Base-by-base conservation (phyloP, 2,888 invertebrate genomes). In the Lysandra bellargus region DNA sequence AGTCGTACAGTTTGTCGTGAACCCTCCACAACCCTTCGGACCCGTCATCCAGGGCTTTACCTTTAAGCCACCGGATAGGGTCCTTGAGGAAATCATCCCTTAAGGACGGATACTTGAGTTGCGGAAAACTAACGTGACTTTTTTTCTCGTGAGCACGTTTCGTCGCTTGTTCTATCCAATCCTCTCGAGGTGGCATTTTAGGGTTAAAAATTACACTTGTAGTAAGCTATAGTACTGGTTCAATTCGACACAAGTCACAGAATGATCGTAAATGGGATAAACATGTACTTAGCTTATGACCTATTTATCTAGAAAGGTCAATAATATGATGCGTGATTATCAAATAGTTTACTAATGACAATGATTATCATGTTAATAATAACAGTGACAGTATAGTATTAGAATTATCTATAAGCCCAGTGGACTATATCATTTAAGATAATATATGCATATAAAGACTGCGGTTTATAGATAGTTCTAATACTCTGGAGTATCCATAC, bases 11-110 rank as follows among this genome's bases (percentile, higher is more conserved):
- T 64, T 95, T 94, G 88, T 98, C 95, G 81, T 97, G 95, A 57
- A 98, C 95, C 80, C 98, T 95, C 98, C 98, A 98, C 3, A 97
- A 88, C 4, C 96, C 96, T 89, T 97, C 97, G 0, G 97, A 97
- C 0, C 96, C 96, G 83, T 97, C 97, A 82, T 96, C 96, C 83
- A 92, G 87, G 12, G 93, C 94, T 85, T 97, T 96, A 0, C 96
- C 96, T 37, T 93, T 88, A 17, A 97, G 86, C 96, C 97, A 98
- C 83, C 91, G 90, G n/a, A 88, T 82, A 0, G 91, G 87, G 81
- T 92, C 89, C 81, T 83, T 89, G 0, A 87, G 57, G 9, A 86
- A 86, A 53, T 84, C 86, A 81, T 95, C 93, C 81, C 95, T 90
- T 57, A 90, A 85, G 1, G 95, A 91, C 0, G 95, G 95, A 81